A percentile compares a stretch with the other conserved stretches of the same genome.
Conservation (phyloP, 2,888 invertebrate species). For the Thecophora atra region DNA sequence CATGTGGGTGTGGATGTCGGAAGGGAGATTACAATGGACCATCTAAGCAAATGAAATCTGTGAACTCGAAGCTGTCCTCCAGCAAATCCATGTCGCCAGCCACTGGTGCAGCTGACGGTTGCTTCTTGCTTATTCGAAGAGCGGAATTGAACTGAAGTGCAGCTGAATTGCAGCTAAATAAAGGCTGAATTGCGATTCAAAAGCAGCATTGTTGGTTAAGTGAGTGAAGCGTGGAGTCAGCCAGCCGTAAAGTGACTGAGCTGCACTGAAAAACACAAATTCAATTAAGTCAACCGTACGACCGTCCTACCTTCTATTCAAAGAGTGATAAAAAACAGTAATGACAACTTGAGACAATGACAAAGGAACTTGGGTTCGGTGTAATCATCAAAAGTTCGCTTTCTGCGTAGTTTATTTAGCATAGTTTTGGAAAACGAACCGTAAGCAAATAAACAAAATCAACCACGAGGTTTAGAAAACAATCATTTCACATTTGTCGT, state of each 20-base stretch:
- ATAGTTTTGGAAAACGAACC: no score
- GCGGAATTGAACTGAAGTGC: constrained; percentile 27
- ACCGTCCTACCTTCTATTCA: background rate
- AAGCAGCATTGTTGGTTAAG: constrained; percentile 6
- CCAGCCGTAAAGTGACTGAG: background rate
- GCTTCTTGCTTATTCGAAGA: constrained; percentile 22
- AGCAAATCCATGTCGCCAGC: constrained; percentile 54
- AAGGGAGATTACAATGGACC: constrained; percentile 7
- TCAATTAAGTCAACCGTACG: constrained; percentile 32
- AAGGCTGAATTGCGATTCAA: background rate
- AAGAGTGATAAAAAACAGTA: constrained; percentile 1
- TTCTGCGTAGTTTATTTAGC: no score
- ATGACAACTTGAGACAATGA: constrained; percentile 9
- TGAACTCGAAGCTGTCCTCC: constrained; percentile 51
- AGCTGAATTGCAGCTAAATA: constrained; percentile 3
- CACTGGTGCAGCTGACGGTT: background rate
- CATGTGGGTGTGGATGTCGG: no score
- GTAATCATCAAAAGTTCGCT: no score
- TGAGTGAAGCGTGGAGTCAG: background rate
- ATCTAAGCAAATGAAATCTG: constrained; percentile 52
- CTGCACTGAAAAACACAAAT: constrained; percentile 27
- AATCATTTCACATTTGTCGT: no score
- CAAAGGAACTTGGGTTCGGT: no score
- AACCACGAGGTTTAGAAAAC: no score
- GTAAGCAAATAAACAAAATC: no score